phyloP scores from a whole-genome alignment of 2,888 invertebrate genomes.

The Sinodicranocentrus sp. region DNA sequence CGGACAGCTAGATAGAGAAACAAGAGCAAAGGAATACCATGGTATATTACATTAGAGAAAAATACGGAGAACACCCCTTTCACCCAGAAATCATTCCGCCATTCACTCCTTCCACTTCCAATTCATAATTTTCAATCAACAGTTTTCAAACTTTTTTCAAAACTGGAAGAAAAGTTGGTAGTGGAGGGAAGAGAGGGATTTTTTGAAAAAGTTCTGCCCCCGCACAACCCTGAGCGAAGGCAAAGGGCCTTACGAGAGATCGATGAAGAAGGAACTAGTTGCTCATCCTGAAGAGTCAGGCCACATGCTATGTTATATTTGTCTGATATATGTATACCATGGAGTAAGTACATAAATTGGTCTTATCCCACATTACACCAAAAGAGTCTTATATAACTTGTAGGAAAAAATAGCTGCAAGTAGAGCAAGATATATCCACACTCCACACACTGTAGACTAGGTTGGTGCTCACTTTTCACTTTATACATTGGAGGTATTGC shows the following conservation, averaged over 20 bases:
- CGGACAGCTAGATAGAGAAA: background rate
- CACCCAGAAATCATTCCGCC: constrained; percentile 58
- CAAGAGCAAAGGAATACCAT: background rate
- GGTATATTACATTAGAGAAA: background rate
- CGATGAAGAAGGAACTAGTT: constrained; percentile 70
- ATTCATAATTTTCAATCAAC: constrained; percentile 27
- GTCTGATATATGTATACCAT: background rate
- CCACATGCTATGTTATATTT: constrained; percentile 31
- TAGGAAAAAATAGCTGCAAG: too few species aligned
- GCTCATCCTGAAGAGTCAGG: constrained; percentile 52
- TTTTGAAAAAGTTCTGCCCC: constrained; percentile 22
- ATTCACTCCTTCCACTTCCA: constrained; percentile 52
- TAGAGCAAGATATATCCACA: too few species aligned
- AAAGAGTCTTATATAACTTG: too few species aligned
- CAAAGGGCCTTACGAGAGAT: constrained; percentile 46
- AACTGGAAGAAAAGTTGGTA: background rate
- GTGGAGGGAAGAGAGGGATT: background rate
- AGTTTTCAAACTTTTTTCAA: constrained; percentile 1
- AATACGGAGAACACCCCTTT: constrained; percentile 9
- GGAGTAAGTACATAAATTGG: background rate
- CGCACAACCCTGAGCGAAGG: constrained; percentile 14
- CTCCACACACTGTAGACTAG: too few species aligned
- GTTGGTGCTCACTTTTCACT: background rate
- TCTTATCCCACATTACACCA: too few species aligned
- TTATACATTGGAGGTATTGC: constrained; percentile 8